Evolutionary conservation across 1,140 invertebrate species (phyloP).

Genomic region (Drosophila leontia): DNA sequence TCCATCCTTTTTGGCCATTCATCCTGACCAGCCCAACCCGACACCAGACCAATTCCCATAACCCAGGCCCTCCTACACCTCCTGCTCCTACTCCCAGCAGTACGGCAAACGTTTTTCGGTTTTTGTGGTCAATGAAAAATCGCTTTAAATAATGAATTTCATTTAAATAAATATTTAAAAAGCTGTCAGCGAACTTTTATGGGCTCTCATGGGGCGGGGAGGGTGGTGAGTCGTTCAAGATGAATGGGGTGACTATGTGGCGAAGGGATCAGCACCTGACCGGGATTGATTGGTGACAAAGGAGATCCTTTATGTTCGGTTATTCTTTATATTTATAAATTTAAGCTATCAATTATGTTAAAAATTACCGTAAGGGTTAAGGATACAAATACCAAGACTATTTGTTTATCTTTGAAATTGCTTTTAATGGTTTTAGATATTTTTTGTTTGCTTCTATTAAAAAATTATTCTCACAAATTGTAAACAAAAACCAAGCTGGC

Average conservation of each 20-base stretch:
- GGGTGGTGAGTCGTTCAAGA: not conserved
- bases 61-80: not conserved
- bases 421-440: no score
- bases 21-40: conserved; percentile 11
- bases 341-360: conserved; percentile 8
- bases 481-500: not conserved
- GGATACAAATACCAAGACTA: no score
- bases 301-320: not conserved
- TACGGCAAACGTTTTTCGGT: conserved; percentile 76
- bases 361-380: not conserved
- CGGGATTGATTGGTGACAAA: conserved; percentile 37
- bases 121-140: conserved; percentile 80
- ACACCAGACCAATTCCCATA: conserved; percentile 3
- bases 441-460: not conserved
- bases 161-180: conserved; percentile 83
- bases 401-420: not conserved
- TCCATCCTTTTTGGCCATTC: conserved; percentile 29
- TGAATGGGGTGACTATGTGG: conserved; percentile 16
- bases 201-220: conserved; percentile 30
- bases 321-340: not conserved
- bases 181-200: conserved; percentile 72
- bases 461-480: not conserved
- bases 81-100: conserved; percentile 8
- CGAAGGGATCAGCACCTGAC: conserved; percentile 25
- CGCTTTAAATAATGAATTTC: conserved; percentile 78